Conservation (phyloP, 2,888 invertebrate species). For the Thereva unica region DNA sequence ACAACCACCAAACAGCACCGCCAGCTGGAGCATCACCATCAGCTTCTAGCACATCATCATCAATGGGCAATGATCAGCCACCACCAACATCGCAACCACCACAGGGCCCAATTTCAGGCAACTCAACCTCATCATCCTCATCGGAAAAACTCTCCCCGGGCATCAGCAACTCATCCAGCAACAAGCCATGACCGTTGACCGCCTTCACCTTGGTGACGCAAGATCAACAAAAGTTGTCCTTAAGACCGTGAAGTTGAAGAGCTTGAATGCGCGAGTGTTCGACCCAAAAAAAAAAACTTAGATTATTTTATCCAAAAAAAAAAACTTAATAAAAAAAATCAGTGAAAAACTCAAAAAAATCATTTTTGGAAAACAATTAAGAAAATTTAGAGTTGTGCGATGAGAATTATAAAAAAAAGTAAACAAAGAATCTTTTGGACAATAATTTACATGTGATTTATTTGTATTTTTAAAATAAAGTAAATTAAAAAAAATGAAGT, state of each 20-base stretch:
- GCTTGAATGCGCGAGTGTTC: conserved; percentile 24
- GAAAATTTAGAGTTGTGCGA: conserved; percentile 4
- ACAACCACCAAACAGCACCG: conserved; percentile 51
- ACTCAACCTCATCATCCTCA: conserved; percentile 55
- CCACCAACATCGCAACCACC: conserved; percentile 46
- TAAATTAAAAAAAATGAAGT: conserved; percentile 45
- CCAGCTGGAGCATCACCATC: conserved; percentile 61
- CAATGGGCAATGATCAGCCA: conserved; percentile 56
- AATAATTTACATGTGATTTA: conserved; percentile 60
- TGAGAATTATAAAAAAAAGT: no score
- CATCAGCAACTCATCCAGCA: conserved; percentile 50
- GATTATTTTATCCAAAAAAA: no score
- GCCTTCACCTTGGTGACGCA: conserved; percentile 50
- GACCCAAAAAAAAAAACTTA: conserved; percentile 4
- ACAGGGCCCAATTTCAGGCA: conserved; percentile 50
- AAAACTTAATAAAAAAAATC: conserved; percentile 1
- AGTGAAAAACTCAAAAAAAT: conserved; percentile 6
- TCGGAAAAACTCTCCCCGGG: conserved; percentile 56
- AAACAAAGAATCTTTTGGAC: conserved; percentile 55
- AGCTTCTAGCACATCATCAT: conserved; percentile 59
- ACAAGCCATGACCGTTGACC: conserved; percentile 39
- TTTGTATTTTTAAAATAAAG: conserved; percentile 47
- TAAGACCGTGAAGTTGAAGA: conserved; percentile 51
- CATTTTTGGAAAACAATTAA: conserved; percentile 11
- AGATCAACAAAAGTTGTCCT: conserved; percentile 52